Evolutionary conservation across 2,113 vertebrate genomes (phyloP), one percentile per base, ranked within the genome.

Genomic region (Perca fluviatilis): DNA sequence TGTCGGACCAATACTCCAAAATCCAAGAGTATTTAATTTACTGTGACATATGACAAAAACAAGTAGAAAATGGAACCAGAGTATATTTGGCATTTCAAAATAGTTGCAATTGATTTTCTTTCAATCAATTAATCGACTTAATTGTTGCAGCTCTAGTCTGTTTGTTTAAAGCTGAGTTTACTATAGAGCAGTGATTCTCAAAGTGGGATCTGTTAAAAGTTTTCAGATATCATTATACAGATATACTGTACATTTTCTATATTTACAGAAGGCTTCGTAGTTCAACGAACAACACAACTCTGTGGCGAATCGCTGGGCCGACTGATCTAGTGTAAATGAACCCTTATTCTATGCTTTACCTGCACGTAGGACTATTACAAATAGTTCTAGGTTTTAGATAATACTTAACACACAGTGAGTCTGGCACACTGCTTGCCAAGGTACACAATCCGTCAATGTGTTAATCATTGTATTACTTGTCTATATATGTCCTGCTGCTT

Each of bases 401-500:
- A 69, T 23, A n/a, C 14, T 43, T 19, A 19, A 64, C 69, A 60
- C 25, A 11, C 61, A 21, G 13, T 27, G 50, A 65, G 18, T 33
- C 8, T 33, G 15, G 25, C 74, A 65, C 47, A n/a, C 62, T 66
- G 56, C 57, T 68, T 62, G 15, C 36, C 56, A 40, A 79, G 18
- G 43, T 70, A 74, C 27, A 25, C 58, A 72, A 40, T 56, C 64
- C 67, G 57, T 60, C 73, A 19, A 49, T 16, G 21, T 72, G 86
- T 81, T 78, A 75, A 81, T 85, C 65, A 75, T 68, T 74, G 54
- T 63, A n/a, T 71, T 57, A 6, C 33, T 75, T 27, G 67, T 30
- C 62, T 76, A 40, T 68, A 74, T 69, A 16, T 54, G 30, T 51
- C 33, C 30, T 61, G 6, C 23, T 61, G 23, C 21, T 57, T 82